Base-by-base conservation (phyloP, 2,888 invertebrate species). In the Lepidochitona cinerea region DNA sequence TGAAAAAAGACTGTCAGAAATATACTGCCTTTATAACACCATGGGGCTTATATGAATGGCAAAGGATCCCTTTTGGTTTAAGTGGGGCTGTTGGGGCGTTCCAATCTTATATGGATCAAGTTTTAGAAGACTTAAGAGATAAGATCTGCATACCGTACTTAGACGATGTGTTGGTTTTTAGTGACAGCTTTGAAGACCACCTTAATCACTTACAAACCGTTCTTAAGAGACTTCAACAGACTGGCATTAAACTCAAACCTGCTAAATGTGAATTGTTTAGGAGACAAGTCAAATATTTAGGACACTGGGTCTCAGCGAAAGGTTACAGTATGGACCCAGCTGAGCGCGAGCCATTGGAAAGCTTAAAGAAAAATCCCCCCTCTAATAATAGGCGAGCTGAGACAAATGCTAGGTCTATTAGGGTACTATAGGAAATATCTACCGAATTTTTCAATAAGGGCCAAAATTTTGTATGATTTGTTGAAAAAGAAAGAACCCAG, bases 221-320 rank as follows among this genome's bases (percentile, higher is more conserved):
- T 5, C 32, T 74, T 1, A 4, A 23, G n/a, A 32, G 76, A 18
- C 26, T 74, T 7, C 14, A 37, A n/a, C 4, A 37, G 14, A 70
- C 65, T 0, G 37, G 67, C 4, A 36, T 29, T 23, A 68, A 68
- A 26, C 37, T 68, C 1, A 68, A 68, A 36, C 41, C 71, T 1
- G 29, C 32, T 7, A 76, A 76, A 35, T 74, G 74, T 35, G n/a
- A 54, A 1, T 23, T 75, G 41, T 68, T 75, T 12, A 67, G 37
- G 33, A 4, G 37, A 35, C 1, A 71, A 2, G 76, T 74, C 0
- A 18, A 7, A 49, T 76, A 74, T 35, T 64, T 74, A 5, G 74
- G 74, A n/a, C 76, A 70, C 29, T 23, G 23, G 14, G 54, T 71
- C 14, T 66, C 66, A 29, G 32, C 26, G n/a, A 32, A 65, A 32